Percentiles rank a stretch among this genome's conserved stretches.
Evolutionary conservation across 1,140 invertebrate genomes (phyloP).

Genomic region (Campodea augens): DNA sequence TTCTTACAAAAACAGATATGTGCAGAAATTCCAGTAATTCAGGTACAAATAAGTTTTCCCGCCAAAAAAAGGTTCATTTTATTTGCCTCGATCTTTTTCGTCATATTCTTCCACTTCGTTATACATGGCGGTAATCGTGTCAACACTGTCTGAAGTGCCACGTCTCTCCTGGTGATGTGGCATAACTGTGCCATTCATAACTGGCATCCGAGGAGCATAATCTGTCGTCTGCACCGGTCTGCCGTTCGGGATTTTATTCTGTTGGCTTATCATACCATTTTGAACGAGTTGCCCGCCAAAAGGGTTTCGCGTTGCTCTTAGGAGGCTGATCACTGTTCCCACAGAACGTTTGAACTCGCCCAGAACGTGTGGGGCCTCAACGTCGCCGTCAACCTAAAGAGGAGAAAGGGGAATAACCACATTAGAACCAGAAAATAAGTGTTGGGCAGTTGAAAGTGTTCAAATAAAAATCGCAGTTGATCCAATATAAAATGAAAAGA

Average conservation of each 20-base stretch:
- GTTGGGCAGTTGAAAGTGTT: background rate
- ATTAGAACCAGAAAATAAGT: too few relatives aligned
- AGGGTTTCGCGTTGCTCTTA: background rate
- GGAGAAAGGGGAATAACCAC: background rate
- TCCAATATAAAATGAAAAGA: background rate
- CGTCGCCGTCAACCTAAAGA: background rate
- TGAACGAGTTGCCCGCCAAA: background rate
- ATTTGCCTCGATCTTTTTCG: too few relatives aligned
- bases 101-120: background rate
- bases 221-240: background rate
- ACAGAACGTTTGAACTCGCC: background rate
- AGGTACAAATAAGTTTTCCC: too few relatives aligned
- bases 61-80: too few relatives aligned
- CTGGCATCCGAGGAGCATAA: background rate
- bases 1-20: too few relatives aligned
- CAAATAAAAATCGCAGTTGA: background rate
- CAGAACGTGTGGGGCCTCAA: background rate
- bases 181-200: background rate
- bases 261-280: background rate
- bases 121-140: background rate
- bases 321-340: background rate
- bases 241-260: background rate
- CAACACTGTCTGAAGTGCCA: background rate
- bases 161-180: background rate
- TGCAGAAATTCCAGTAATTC: too few relatives aligned